Evolutionary conservation across 2,797 vertebrate species (phyloP).

Genomic region (Danio albolineatus): DNA sequence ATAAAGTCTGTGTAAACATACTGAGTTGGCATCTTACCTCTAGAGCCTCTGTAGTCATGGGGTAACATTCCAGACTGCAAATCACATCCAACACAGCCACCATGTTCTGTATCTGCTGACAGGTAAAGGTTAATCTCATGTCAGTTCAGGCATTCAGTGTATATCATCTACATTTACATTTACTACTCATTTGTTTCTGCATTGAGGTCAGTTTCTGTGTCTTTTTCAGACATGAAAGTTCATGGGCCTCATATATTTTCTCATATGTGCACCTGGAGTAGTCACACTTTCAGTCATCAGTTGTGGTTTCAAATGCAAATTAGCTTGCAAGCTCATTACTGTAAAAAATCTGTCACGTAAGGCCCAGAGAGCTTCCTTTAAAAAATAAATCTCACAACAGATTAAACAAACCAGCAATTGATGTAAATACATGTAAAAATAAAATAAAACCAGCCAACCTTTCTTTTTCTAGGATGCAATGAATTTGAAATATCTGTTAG

Average conservation of each 20-base stretch:
- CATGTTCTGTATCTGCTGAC: conserved; percentile 93
- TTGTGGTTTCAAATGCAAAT: conserved; percentile 56
- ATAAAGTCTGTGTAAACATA: not conserved
- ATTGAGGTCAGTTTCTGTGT: not conserved
- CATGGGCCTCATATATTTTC: conserved; percentile 67
- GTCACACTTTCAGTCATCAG: conserved; percentile 38
- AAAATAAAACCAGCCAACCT: not conserved
- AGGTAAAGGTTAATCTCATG: conserved; percentile 16
- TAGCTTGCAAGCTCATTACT: not conserved
- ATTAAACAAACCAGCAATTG: not conserved
- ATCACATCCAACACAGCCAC: conserved; percentile 95
- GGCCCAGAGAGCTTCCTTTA: not conserved
- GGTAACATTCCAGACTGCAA: conserved; percentile 94
- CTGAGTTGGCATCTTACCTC: conserved; percentile 79
- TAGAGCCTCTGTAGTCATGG: conserved; percentile 97
- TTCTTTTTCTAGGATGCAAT: not conserved
- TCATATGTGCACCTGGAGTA: conserved; percentile 76
- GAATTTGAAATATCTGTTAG: not conserved
- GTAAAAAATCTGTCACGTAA: not conserved
- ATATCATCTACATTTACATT: not conserved
- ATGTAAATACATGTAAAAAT: not conserved
- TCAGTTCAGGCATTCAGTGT: not conserved
- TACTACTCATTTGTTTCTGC: too few species aligned
- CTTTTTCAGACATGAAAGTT: conserved; percentile 12
- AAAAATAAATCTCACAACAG: not conserved